Base-by-base conservation (phyloP, 1,140 invertebrate genomes). In the Chrysomallon squamiferum region DNA sequence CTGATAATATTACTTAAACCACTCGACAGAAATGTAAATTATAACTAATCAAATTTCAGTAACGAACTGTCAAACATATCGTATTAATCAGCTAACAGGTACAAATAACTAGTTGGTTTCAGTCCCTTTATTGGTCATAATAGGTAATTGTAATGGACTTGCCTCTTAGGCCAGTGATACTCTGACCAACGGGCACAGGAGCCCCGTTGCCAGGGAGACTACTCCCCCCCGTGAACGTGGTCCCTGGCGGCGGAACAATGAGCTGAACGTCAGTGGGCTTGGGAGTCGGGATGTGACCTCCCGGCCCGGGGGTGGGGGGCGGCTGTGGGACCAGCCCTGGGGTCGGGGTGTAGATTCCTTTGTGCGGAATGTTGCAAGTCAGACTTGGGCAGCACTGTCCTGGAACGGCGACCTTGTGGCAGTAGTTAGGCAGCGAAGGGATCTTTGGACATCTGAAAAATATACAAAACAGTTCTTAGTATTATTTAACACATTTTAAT, bases 381-480 rank as follows among this genome's bases (percentile, higher is more conserved):
- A 74, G 58, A n/a, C 62, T 65, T 18, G 59, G 50, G 62, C 75
- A 77, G 43, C 71, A 73, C 41, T 71, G 54, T n/a, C 71, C 71
- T 25, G 75, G 72, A 27, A 76, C 62, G 29, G 68, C 50, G 1
- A 59, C 43, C 49, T 66, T 65, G 5, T 35, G 30, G 49, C 75
- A 75, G 62, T 75, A 70, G 30, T 47, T 50, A 13, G 73, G 73
- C 7, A 75, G 49, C 25, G 64, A 47, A 18, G 68, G 70, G 29
- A 64, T 59, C 43, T 63, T 57, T 25, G 73, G 70, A 49, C 73
- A 75, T 47, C 70, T 75, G 59, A 27, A 54, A 43, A 41, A 9
- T 22, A 35, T 18, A 56, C 35, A 38, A 5, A 38, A 5, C 35
- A n/a, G n/a, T n/a, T n/a, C n/a, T n/a, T n/a, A n/a, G n/a, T n/a